Percentiles rank a stretch among this genome's conserved stretches.
Conservation (phyloP, 2,113 vertebrate genomes). For the Pampusana beccarii region DNA sequence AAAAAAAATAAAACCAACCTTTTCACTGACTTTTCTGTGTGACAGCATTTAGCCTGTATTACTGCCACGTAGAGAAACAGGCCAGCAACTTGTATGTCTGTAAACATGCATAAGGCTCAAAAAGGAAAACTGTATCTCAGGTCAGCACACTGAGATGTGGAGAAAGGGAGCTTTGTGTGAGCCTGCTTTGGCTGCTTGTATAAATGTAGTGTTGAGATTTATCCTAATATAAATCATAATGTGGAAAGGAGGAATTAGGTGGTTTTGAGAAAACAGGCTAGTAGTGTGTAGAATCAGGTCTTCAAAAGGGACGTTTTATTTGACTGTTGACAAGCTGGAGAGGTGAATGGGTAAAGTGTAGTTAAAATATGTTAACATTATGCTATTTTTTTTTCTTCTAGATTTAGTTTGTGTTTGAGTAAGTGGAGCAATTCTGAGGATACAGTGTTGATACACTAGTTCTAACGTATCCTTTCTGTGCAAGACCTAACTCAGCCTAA, state of each 20-base stretch:
- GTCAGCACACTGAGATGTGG: background rate
- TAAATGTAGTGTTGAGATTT: background rate
- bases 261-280: background rate
- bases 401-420: background rate
- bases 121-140: background rate
- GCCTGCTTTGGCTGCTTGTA: background rate
- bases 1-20: background rate
- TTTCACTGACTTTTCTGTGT: background rate
- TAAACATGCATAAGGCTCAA: background rate
- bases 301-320: background rate
- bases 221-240: background rate
- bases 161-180: background rate
- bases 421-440: background rate
- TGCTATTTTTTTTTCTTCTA: background rate
- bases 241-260: background rate
- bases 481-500: background rate
- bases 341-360: background rate
- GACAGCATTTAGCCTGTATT: background rate
- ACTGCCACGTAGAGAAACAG: background rate
- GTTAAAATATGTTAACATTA: background rate
- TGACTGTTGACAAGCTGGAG: background rate
- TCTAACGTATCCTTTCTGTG: background rate
- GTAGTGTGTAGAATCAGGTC: background rate
- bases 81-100: background rate
- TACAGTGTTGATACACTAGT: background rate